Evolutionary conservation across 2,888 invertebrate genomes (phyloP).

Genomic region (Temnothorax rugatulus): DNA sequence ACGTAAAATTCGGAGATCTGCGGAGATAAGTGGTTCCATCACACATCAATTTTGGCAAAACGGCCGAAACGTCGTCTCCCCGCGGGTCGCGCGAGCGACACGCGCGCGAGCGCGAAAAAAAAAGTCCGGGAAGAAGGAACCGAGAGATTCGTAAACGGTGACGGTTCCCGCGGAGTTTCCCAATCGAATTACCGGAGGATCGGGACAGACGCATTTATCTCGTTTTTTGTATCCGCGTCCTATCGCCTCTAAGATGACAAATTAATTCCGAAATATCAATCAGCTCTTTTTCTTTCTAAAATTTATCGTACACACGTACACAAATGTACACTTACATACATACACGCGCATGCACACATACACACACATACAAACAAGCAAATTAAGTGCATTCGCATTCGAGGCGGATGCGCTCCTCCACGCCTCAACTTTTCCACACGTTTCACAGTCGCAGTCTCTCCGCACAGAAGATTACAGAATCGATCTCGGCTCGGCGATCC

Average conservation of each 20-base stretch:
- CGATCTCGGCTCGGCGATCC: constrained; percentile 26
- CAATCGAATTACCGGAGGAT: constrained; percentile 16
- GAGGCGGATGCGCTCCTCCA: neutral
- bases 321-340: constrained; percentile 7
- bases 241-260: constrained; percentile 27
- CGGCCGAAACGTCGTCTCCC: neutral
- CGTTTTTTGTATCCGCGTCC: neutral
- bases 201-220: neutral
- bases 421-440: constrained; percentile 30
- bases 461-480: constrained; percentile 47
- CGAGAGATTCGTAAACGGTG: neutral
- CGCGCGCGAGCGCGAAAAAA: neutral
- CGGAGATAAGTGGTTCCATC: constrained; percentile 59
- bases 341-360: neutral
- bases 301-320: constrained; percentile 40
- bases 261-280: constrained; percentile 51
- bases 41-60: constrained; percentile 57
- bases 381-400: constrained; percentile 9
- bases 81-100: neutral
- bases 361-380: constrained; percentile 9
- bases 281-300: neutral
- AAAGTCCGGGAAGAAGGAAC: neutral
- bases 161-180: neutral
- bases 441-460: constrained; percentile 47
- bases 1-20: constrained; percentile 68